Conservation (phyloP, 2,113 vertebrate genomes). For the Pleuronectes platessa region DNA sequence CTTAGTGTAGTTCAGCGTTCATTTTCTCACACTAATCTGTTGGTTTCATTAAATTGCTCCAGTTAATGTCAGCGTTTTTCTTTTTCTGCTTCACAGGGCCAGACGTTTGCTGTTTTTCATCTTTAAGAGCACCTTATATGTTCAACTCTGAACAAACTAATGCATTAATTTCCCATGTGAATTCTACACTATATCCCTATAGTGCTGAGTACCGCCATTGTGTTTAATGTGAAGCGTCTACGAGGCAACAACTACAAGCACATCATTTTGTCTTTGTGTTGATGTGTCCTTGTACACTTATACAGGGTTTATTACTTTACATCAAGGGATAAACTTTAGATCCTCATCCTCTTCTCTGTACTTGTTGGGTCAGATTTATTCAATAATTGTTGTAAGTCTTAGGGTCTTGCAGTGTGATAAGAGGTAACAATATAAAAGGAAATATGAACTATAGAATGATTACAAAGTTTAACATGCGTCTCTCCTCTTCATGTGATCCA, state of each 20-base stretch:
- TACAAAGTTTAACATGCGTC: neutral
- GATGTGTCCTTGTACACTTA: too few relatives aligned
- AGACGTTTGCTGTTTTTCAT: neutral
- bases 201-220: too few relatives aligned
- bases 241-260: neutral
- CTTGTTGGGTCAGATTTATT: too few relatives aligned
- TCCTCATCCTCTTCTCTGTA: too few relatives aligned
- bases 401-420: neutral
- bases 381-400: too few relatives aligned
- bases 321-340: too few relatives aligned
- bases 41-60: too few relatives aligned
- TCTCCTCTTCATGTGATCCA: constrained; percentile 60
- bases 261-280: neutral
- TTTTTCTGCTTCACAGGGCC: neutral
- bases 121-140: neutral
- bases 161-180: too few relatives aligned
- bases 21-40: too few relatives aligned
- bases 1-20: too few relatives aligned
- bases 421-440: neutral
- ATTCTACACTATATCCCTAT: neutral
- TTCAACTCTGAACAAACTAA: neutral
- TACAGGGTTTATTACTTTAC: too few relatives aligned
- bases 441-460: neutral
- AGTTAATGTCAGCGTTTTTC: neutral
- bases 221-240: too few relatives aligned